Evolutionary conservation across 2,797 vertebrate species (phyloP), one percentile per base, ranked within the genome.

Genomic region (Meriones psammophilus): DNA sequence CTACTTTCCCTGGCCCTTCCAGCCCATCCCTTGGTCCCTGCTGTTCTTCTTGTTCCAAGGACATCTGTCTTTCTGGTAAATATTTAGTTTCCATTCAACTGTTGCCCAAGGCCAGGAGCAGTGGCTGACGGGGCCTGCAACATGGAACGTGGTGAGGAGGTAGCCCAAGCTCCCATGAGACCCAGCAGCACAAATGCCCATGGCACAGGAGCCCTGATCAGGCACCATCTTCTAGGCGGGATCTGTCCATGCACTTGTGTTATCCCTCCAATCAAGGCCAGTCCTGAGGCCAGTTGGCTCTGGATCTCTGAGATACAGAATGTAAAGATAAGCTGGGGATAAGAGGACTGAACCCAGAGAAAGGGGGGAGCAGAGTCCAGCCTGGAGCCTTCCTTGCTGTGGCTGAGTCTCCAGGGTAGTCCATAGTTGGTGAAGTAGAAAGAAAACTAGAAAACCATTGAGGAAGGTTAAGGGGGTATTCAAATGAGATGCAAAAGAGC

Each of bases 1-100:
- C 54, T 8, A 0, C 20, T 42, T 42, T 42, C 42, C 42, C 42
- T 42, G 42, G 42, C 42, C 42, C 42, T 22, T 1, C 68, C 24
- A 3, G 83, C 24, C 71, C 5, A 0, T 0, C 6, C 24, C 46
- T 62, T 24, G 0, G 0, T 7, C 20, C 79, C 24, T 9, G 18
- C 14, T 6, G 0, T 26, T 15, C 17, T 62, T 58, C 85, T 20
- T 71, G 46, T 12, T 30, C 56, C 2, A 4, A 60, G 71, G 56
- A 33, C 15, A 17, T 33, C 64, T 2, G 4, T 76, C 66, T 24
- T 83, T 56, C 18, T 17, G 24, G 56, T 4, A 36, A 83, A 22
- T 14, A 60, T 13, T 36, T 71, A 14, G 5, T 69, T 60, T 79
- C 5, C 1, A 10, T 36, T 36, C 69, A 13, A 24, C 46, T n/a